phyloP scores from a whole-genome alignment of 2,113 vertebrate species.

The Hydrochoerus hydrochaeris region DNA sequence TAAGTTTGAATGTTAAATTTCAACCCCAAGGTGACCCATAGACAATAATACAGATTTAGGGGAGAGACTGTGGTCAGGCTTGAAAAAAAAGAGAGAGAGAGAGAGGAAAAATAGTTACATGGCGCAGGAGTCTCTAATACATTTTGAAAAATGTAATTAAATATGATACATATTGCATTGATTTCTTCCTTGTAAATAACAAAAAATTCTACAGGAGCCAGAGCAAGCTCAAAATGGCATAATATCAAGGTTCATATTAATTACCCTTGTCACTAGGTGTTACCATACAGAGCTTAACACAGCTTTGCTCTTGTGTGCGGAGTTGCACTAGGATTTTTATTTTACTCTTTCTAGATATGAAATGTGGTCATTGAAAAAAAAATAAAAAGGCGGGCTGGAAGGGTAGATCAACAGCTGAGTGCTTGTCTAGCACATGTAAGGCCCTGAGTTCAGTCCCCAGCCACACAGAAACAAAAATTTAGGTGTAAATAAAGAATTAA shows the following conservation, averaged over 20 bases:
- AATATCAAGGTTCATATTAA: neutral
- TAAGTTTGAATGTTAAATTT: neutral
- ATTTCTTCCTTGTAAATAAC: neutral
- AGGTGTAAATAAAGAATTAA: neutral
- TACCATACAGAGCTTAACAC: conserved; percentile 14
- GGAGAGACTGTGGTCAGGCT: neutral
- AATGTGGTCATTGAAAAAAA: neutral
- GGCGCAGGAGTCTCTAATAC: neutral
- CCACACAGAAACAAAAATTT: neutral
- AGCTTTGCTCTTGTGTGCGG: neutral
- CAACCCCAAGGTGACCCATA: neutral
- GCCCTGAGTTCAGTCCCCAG: neutral
- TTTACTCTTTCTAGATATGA: neutral
- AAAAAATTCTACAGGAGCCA: neutral
- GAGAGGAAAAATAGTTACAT: neutral
- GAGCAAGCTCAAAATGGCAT: neutral
- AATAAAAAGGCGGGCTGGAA: neutral
- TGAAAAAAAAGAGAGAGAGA: neutral
- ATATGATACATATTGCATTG: neutral
- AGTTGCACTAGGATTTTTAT: neutral
- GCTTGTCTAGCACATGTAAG: neutral
- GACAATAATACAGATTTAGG: neutral
- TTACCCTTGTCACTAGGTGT: neutral
- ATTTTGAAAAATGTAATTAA: neutral
- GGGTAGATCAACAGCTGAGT: neutral